phyloP scores from a whole-genome alignment of 2,797 vertebrate genomes.

The Syndactyla subalaris region DNA sequence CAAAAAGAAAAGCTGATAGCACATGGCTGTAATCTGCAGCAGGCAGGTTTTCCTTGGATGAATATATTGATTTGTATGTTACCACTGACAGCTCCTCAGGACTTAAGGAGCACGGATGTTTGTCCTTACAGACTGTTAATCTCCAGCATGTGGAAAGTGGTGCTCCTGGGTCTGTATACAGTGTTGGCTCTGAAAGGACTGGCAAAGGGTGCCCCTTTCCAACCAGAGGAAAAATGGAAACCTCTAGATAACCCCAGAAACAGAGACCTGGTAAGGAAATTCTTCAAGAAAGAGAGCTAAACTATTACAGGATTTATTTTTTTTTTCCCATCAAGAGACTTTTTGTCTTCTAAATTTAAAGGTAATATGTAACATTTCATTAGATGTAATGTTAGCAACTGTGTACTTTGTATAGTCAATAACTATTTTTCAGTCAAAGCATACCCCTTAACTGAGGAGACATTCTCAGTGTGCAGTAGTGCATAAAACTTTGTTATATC shows the following conservation, averaged over 20 bases:
- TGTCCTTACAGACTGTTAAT: background rate
- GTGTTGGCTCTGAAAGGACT: conserved; percentile 19
- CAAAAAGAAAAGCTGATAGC: background rate
- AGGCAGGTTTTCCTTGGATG: background rate
- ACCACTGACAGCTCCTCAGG: background rate
- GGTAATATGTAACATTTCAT: background rate
- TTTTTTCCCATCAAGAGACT: background rate
- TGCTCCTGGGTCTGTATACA: conserved; percentile 44
- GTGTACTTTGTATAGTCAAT: background rate
- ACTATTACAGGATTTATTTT: background rate
- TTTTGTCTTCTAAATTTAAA: background rate
- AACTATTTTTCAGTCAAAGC: conserved; percentile 5
- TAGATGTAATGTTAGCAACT: background rate
- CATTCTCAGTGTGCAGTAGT: background rate
- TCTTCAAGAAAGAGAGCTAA: background rate
- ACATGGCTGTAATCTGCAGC: background rate
- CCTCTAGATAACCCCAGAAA: conserved; percentile 75
- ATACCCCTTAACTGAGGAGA: background rate
- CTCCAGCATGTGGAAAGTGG: conserved; percentile 48
- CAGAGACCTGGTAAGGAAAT: conserved; percentile 74
- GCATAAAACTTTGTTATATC: background rate
- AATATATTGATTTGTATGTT: background rate
- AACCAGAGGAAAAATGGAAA: conserved; percentile 72
- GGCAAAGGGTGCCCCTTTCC: conserved; percentile 26
- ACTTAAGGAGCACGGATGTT: background rate